A percentile compares a stretch with the other conserved stretches of the same genome.
phyloP scores from a whole-genome alignment of 1,140 invertebrate species.

The Zaprionus camerounensis region DNA sequence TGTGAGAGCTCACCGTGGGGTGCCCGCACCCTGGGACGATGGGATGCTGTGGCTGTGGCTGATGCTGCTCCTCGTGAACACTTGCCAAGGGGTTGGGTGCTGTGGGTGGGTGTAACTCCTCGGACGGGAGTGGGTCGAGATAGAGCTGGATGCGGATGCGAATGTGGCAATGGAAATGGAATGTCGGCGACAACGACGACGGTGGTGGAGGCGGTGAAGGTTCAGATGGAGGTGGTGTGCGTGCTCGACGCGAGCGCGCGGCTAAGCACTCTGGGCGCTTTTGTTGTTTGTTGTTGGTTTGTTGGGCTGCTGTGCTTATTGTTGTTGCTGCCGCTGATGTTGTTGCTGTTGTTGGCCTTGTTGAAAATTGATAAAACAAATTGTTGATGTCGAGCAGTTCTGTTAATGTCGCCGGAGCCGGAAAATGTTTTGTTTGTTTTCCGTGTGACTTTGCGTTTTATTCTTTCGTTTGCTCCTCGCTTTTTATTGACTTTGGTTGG shows the following conservation, averaged over 20 bases:
- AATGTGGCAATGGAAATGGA: conserved; percentile 23
- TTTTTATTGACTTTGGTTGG: conserved; percentile 60
- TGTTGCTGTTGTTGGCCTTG: conserved; percentile 64
- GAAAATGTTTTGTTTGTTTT: conserved; percentile 83
- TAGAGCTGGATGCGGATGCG: conserved; percentile 31
- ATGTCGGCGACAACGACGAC: neutral
- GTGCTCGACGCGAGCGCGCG: conserved; percentile 63
- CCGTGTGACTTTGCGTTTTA: conserved; percentile 69
- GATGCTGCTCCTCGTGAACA: conserved; percentile 45
- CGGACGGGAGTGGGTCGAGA: conserved; percentile 29
- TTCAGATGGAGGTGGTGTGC: conserved; percentile 52
- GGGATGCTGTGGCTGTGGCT: conserved; percentile 33
- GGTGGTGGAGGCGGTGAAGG: conserved; percentile 26
- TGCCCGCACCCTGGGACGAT: conserved; percentile 52
- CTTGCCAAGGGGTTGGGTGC: conserved; percentile 48
- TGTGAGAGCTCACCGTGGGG: conserved; percentile 59
- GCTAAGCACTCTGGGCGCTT: conserved; percentile 77
- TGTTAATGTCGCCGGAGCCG: conserved; percentile 83
- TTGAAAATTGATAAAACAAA: conserved; percentile 84
- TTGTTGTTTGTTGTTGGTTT: conserved; percentile 72
- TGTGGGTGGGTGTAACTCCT: conserved; percentile 10
- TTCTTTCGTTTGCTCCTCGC: conserved; percentile 28
- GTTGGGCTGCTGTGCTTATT: conserved; percentile 42
- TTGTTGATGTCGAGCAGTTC: conserved; percentile 83
- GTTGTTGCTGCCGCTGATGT: conserved; percentile 32